Evolutionary conservation across 2,888 invertebrate species (phyloP).

Genomic region (Vannuccia rotundouncinata): DNA sequence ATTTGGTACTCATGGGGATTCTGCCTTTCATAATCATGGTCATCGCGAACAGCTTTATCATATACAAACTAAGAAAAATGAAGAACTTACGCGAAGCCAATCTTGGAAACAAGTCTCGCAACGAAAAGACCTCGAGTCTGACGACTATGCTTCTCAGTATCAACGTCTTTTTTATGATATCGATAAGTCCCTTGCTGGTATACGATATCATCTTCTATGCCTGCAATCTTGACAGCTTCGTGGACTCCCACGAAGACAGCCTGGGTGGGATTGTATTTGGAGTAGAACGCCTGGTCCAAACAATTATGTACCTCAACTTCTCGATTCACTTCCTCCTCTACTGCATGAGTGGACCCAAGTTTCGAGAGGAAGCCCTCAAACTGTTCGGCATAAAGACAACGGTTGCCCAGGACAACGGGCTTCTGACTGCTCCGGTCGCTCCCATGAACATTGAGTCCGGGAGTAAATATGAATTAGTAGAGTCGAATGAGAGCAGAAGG

Average conservation of each 20-base stretch:
- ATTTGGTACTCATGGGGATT: constrained; percentile 29
- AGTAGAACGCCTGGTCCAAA: constrained; percentile 31
- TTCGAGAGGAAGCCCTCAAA: constrained; percentile 34
- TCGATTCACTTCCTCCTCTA: constrained; percentile 37
- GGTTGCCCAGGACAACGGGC: no score
- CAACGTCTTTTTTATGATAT: constrained; percentile 36
- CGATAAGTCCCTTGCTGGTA: constrained; percentile 29
- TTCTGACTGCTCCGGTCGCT: no score
- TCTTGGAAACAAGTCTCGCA: constrained; percentile 28
- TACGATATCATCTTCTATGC: constrained; percentile 30
- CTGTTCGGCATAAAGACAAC: constrained; percentile 36
- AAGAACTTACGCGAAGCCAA: constrained; percentile 35
- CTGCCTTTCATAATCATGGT: constrained; percentile 36
- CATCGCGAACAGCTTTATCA: constrained; percentile 34
- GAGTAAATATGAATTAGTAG: no score
- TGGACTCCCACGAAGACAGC: not conserved
- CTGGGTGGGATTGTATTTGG: constrained; percentile 32
- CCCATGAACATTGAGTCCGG: no score
- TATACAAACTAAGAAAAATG: constrained; percentile 34
- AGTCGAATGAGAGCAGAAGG: no score
- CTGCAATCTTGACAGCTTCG: constrained; percentile 19
- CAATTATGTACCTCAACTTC: constrained; percentile 35
- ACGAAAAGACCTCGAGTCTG: constrained; percentile 32
- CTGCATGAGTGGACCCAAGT: constrained; percentile 37
- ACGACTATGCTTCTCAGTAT: constrained; percentile 37